Base-by-base conservation (phyloP, 2,113 vertebrate genomes). In the Jacana jacana region DNA sequence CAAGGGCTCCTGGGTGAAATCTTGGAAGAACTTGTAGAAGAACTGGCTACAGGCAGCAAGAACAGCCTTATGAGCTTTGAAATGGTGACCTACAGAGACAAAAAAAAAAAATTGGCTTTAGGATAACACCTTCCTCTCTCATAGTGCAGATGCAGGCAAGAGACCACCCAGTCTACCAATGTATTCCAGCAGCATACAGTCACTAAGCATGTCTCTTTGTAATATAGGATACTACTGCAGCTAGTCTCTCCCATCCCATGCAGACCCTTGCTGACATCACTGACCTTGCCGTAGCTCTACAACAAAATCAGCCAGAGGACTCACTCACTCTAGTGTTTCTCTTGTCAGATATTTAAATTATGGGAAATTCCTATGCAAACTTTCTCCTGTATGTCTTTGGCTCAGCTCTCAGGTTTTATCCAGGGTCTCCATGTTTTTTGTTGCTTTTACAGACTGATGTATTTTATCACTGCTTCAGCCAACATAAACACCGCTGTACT, bases 21-120 rank as follows among this genome's bases (percentile, higher is more conserved):
- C 99, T 79, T 99, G 99, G 95, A 99, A 99, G 98, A 99, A 99
- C 94, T 99, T 99, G 97, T 99, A 98, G 97, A 99, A 99, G 97
- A 99, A 99, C 96, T 99, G 99, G 97, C 99, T 99, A 97, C 99
- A 99, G 75, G 99, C 99, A 93, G 99, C 99, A 97, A 99, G 97
- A 91, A 99, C 99, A 73, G 99, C 99, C 97, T 99, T 99, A 97
- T 99, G 99, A 68, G 99, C 99, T 97, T 99, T 99, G 97, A 99
- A 99, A 97, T 99, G 99, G 89, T 99, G 99, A 92, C 99, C 99
- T 99, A 86, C 28, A 89, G 13, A 40, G 13, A 40, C 10, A 40
- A 40, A 40, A 40, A 40, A 40, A 40, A 40, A 40, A 40, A 40
- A 40, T 40, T 10, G 40, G 10, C 13, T 40, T 78, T 84, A 88